Conservation (phyloP, 35 echinoderm and acorn worm species). For the Nesometra sesokonis region DNA sequence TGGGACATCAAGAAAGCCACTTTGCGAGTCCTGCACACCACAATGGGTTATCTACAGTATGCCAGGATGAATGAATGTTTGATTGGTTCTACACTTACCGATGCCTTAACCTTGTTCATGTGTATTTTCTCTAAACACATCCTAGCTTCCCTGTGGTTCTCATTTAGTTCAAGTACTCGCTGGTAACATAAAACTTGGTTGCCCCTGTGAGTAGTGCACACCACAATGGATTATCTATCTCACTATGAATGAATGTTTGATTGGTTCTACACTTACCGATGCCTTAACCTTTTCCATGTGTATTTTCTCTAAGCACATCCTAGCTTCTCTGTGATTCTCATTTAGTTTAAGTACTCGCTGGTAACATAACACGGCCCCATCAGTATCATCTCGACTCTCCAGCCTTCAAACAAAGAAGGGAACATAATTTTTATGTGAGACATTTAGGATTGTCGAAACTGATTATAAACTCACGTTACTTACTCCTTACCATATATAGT, state of each 20-base stretch:
- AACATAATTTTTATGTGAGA: too few species aligned
- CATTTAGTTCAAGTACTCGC: not conserved
- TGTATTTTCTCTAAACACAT: not conserved
- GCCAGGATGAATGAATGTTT: too few species aligned
- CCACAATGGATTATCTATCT: too few species aligned
- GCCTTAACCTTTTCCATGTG: not conserved
- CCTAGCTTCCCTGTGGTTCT: not conserved
- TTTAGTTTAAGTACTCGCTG: not conserved
- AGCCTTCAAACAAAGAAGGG: not conserved
- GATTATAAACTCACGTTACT: too few species aligned
- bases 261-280: not conserved
- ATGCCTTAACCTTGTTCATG: not conserved
- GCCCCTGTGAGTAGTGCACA: too few species aligned
- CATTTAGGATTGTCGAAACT: too few species aligned
- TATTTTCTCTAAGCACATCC: not conserved
- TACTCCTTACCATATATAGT: too few species aligned
- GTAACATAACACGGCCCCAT: not conserved
- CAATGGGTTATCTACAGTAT: too few species aligned
- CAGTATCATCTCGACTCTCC: not conserved
- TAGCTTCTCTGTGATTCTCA: not conserved
- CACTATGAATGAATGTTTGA: not conserved
- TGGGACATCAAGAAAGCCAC: too few species aligned
- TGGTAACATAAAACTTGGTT: not conserved
- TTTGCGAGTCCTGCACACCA: too few species aligned
- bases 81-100: not conserved